Evolutionary conservation across 1,140 invertebrate species (phyloP).

Genomic region (Platyscapa corneri): DNA sequence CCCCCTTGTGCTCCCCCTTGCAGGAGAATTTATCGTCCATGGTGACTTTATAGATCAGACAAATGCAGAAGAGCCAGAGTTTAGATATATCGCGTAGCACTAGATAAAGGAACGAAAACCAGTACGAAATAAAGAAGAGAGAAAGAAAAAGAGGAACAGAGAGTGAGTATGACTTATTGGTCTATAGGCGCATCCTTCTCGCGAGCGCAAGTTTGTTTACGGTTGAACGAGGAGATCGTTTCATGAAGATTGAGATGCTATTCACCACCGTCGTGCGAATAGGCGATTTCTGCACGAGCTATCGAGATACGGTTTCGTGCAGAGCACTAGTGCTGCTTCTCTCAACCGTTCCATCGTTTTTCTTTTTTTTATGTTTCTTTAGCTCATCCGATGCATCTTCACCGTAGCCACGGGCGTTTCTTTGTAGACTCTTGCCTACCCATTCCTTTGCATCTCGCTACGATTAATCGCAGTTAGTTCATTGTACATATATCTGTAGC

Average conservation of each 20-base stretch:
- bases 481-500: not conserved
- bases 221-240: constrained; percentile 59
- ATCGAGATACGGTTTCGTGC: constrained; percentile 33
- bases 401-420: not conserved
- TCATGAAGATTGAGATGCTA: constrained; percentile 67
- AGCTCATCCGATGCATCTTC: not conserved
- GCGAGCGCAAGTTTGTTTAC: constrained; percentile 66
- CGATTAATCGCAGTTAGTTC: not conserved
- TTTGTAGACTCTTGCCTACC: not conserved
- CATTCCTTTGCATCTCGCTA: not conserved
- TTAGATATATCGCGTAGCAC: not conserved
- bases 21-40: constrained; percentile 70
- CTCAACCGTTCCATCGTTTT: not conserved
- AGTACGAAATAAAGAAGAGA: not conserved
- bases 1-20: constrained; percentile 45
- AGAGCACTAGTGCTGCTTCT: not conserved
- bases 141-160: not conserved
- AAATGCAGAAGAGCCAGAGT: not conserved
- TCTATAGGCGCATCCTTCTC: constrained; percentile 39
- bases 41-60: constrained; percentile 68
- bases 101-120: not conserved
- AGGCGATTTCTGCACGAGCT: constrained; percentile 19
- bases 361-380: not conserved
- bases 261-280: constrained; percentile 60
- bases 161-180: not conserved